Conservation (phyloP, 1,140 invertebrate species). For the Eriocheir sinensis region DNA sequence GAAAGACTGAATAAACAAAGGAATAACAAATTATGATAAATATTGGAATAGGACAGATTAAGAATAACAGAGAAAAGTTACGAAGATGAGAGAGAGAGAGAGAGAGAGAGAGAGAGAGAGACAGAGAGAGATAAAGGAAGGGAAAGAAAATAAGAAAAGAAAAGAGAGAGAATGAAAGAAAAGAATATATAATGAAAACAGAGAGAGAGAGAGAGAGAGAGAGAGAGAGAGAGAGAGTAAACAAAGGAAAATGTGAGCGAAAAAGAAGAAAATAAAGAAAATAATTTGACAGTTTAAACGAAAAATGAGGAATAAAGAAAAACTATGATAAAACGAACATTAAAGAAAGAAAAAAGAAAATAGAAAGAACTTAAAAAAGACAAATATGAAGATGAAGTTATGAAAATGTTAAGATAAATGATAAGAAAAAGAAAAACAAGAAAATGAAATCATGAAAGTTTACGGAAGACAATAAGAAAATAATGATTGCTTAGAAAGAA, state of each 20-base stretch:
- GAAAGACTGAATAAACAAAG: not conserved
- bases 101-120: conserved; percentile 28
- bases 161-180: not conserved
- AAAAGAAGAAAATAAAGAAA: not conserved
- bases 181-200: not conserved
- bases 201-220: not conserved
- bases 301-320: not conserved
- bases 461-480: not conserved
- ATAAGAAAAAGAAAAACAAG: not conserved
- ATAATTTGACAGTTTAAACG: not conserved
- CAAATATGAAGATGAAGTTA: not conserved
- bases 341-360: not conserved
- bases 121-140: not conserved
- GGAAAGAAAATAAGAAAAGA: not conserved
- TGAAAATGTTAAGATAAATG: not conserved
- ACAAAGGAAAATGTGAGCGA: not conserved
- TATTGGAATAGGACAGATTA: too few species aligned
- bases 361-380: not conserved
- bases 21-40: too few species aligned
- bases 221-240: not conserved
- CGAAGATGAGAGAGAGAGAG: not conserved
- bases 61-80: too few species aligned
- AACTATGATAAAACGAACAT: not conserved
- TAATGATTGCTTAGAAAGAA: not conserved
- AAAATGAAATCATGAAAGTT: not conserved